phyloP scores from a whole-genome alignment of 2,888 invertebrate genomes.

The Epinotia brunnichana region DNA sequence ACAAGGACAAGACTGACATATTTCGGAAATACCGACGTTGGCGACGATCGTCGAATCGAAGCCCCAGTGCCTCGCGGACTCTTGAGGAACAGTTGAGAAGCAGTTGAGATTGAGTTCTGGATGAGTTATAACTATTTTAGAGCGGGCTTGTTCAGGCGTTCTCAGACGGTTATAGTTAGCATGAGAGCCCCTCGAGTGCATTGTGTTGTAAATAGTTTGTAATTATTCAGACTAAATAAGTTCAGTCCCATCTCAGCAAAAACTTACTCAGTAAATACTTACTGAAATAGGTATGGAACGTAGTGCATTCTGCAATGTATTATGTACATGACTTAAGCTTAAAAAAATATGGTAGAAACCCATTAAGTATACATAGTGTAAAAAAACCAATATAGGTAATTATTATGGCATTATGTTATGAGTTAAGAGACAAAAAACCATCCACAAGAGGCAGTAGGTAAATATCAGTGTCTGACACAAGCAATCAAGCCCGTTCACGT shows the following conservation, averaged over 20 bases:
- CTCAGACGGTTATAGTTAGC: constrained; percentile 16
- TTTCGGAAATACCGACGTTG: constrained; percentile 21
- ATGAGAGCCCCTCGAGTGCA: constrained; percentile 16
- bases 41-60: not conserved
- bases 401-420: too few relatives aligned
- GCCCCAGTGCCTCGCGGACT: not conserved
- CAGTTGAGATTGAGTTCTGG: constrained; percentile 14
- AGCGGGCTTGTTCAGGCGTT: constrained; percentile 14
- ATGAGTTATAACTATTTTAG: constrained; percentile 25
- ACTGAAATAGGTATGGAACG: too few relatives aligned
- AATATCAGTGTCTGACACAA: too few relatives aligned
- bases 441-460: too few relatives aligned
- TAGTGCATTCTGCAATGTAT: too few relatives aligned
- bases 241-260: not conserved
- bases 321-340: too few relatives aligned
- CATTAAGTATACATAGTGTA: too few relatives aligned
- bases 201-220: constrained; percentile 19
- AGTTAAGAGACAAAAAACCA: too few relatives aligned
- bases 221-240: constrained; percentile 18
- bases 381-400: too few relatives aligned
- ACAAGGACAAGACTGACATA: constrained; percentile 9
- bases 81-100: constrained; percentile 9
- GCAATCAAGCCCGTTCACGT: too few relatives aligned
- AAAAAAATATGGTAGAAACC: too few relatives aligned
- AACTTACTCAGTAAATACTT: not conserved